Base-by-base conservation (phyloP, 2,113 vertebrate genomes). In the Nothoprocta perdicaria region DNA sequence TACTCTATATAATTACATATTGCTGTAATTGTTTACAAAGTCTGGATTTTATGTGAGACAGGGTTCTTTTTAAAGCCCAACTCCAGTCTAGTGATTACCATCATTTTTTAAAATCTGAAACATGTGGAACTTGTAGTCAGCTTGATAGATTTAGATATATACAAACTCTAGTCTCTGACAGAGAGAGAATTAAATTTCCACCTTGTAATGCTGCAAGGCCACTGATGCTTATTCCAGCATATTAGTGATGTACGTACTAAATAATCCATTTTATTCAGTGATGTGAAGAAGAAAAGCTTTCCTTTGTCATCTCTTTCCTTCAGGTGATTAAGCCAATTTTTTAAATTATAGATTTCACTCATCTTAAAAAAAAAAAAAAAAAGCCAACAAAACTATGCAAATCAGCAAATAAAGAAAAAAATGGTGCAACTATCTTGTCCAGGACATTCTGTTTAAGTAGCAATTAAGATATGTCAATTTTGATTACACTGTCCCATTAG, bases 51-150 rank as follows among this genome's bases (percentile, higher is more conserved):
- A 86, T 81, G 75, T 58, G 81, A 95, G 93, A 24, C 14, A 84
- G 38, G 18, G 3, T 3, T 4, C 63, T 80, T 90, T 61, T 46
- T 45, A 4, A 45, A 81, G 57, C 63, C 14, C 23, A 89, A 2
- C 14, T 71, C 27, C 57, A 57, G 53, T 43, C 14, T 87, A 67
- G 61, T 69, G 82, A 92, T 95, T 95, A 84, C 18, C 58, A 84
- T 91, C 79, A 84, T 84, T 88, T 82, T 62, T 80, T 89, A 84
- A 82, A 88, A 72, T 93, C 45, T 78, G 60, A 92, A 94, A 89
- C 50, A 87, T 2, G 8, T 86, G 80, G 65, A 89, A 69, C 52
- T 92, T 71, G 60, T 83, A 91, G 90, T 69, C 62, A 84, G 18
- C 31, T 66, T 58, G 77, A 72, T 81, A 66, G 21, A 19, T 73